These are phyloP conservation scores for Eulacestoma nigropectus DNA, from an alignment of 2,113 vertebrate species.

Conservation along the genomic window DNA sequence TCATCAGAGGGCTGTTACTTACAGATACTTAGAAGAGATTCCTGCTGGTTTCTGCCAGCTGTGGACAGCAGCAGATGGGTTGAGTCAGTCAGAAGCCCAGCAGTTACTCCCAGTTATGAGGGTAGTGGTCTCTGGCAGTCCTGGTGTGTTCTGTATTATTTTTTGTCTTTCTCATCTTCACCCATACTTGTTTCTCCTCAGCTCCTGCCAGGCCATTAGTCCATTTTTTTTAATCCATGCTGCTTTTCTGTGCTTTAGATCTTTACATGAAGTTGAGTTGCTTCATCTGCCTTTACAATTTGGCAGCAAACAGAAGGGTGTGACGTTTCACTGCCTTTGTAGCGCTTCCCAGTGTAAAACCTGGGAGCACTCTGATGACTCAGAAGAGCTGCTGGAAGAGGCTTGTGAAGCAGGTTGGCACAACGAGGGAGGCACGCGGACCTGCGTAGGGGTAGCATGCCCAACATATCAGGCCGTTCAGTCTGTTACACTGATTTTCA, in stretches of 20 bases:
- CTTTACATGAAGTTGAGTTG: background rate
- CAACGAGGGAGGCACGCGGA: rapidly evolving
- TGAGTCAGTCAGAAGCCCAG: background rate
- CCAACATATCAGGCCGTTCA: rapidly evolving
- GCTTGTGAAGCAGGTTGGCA: background rate
- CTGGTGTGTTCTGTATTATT: background rate
- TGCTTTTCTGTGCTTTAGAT: background rate
- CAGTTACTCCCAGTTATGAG: background rate
- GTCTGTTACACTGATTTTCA: background rate
- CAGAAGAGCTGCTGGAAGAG: background rate
- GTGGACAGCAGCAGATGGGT: background rate
- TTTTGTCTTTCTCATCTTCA: background rate
- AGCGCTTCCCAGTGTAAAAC: background rate
- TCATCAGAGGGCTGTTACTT: background rate
- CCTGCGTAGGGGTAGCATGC: background rate
- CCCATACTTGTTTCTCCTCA: background rate
- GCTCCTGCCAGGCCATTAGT: background rate
- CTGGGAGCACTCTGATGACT: background rate
- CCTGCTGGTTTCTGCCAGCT: background rate
- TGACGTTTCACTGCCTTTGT: background rate
- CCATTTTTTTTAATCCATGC: background rate
- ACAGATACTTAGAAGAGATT: background rate
- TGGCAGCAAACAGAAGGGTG: background rate
- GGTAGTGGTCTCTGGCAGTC: background rate
- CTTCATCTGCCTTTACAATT: background rate